Evolutionary conservation across 2,888 invertebrate species (phyloP), one percentile per base, ranked within the genome.

Genomic region (Lasioglossum malachurum): DNA sequence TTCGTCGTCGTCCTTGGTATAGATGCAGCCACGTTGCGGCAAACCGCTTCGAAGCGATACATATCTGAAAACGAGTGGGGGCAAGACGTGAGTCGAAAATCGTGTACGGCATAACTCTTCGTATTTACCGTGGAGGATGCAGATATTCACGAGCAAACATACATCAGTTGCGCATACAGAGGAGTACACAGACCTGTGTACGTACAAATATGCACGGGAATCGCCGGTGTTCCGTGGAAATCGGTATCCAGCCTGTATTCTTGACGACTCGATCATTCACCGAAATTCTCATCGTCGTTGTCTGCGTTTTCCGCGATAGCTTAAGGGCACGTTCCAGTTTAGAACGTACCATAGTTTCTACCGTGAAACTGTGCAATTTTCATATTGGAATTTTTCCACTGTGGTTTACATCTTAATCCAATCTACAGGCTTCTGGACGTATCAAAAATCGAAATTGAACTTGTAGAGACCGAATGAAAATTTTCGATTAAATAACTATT

Each of bases 51-150:
- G 75, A 69, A 64, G 49, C 86, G 86, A 89, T 89, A 81, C 75
- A 46, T 89, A 87, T 87, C 83, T 74, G 67, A 60, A 44, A 82
- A 69, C 31, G 82, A 86, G 76, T 46, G 41, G 71, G 71, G 69
- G 74, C 60, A 78, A 75, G 84, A 79, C 82, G 75, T 69, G 89
- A 80, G 80, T 78, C 78, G 87, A 87, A 87, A 89, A 89, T 84
- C 86, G 79, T 89, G 84, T 82, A 72, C 82, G 60, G 83, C 80
- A 85, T 82, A 87, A 88, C 82, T 85, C 79, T 80, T 73, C 80
- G 85, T 90, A 90, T 88, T 90, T 90, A 83, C 89, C 81, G 38
- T 83, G 46, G 87, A 75, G 41, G 88, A 89, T 89, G 88, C 90
- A 82, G 90, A 89, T 90, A 87, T 83, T 86, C 87, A 38, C 76